These are phyloP conservation scores for Pelobates cultripes DNA, from an alignment of 2,797 vertebrate species.

Conservation along the genomic window DNA sequence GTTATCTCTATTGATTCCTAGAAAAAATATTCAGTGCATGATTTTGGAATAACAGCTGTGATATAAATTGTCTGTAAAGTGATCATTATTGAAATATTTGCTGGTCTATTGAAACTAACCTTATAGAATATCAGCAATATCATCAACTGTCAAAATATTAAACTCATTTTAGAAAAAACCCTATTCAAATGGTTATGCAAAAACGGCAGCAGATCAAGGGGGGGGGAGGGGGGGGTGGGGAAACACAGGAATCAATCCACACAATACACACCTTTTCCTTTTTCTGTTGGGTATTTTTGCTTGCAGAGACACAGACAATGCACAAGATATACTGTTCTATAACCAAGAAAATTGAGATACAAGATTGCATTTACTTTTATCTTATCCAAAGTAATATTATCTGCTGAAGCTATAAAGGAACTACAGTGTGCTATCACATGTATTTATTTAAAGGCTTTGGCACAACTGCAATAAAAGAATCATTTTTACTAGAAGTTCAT, in stretches of 20 bases:
- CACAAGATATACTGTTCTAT: slow-evolving; percentile 60
- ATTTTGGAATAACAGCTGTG: no score
- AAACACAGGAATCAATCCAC: slow-evolving; percentile 43
- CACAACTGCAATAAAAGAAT: slow-evolving; percentile 63
- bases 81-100: background rate
- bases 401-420: slow-evolving; percentile 63
- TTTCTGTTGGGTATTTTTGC: slow-evolving; percentile 54
- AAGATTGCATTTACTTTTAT: slow-evolving; percentile 68
- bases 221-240: background rate
- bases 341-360: slow-evolving; percentile 61
- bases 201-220: background rate
- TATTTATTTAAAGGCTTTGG: slow-evolving; percentile 68
- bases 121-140: background rate
- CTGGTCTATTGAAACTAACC: background rate
- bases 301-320: slow-evolving; percentile 58
- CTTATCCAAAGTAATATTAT: slow-evolving; percentile 67
- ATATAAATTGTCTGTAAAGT: no score
- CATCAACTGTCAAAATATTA: background rate
- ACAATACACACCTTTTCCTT: slow-evolving; percentile 42
- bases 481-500: slow-evolving; percentile 61
- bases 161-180: slow-evolving; percentile 22
- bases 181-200: slow-evolving; percentile 18
- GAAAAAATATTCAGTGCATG: no score
- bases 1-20: no score
- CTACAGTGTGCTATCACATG: slow-evolving; percentile 57